phyloP scores from a whole-genome alignment of 2,113 vertebrate genomes.

The Datnioides undecimradiatus region DNA sequence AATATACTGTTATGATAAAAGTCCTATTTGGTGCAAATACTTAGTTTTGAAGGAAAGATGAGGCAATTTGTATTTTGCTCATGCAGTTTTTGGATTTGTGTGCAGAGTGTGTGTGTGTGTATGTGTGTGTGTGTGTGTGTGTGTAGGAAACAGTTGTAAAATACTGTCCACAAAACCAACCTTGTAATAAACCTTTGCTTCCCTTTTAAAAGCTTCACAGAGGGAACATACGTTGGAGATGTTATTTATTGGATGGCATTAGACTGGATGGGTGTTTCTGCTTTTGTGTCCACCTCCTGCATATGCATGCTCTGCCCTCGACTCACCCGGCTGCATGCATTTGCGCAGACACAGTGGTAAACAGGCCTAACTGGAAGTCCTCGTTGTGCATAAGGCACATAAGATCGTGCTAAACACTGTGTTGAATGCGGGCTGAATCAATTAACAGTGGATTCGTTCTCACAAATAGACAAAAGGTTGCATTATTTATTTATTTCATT shows the following conservation, averaged over 20 bases:
- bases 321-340: neutral
- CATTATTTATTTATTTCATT: too few relatives aligned
- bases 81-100: too few relatives aligned
- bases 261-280: neutral
- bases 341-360: constrained; percentile 27
- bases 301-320: neutral
- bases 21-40: too few relatives aligned
- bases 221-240: neutral
- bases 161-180: too few relatives aligned
- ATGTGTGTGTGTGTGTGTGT: too few relatives aligned
- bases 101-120: too few relatives aligned
- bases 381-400: constrained; percentile 10
- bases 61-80: too few relatives aligned
- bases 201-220: neutral
- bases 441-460: constrained; percentile 25
- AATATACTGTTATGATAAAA: too few relatives aligned
- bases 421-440: constrained; percentile 35
- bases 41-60: too few relatives aligned
- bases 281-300: constrained; percentile 16
- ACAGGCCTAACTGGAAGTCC: constrained; percentile 16
- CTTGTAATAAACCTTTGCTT: neutral
- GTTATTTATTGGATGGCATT: neutral
- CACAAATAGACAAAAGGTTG: constrained; percentile 54
- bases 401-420: constrained; percentile 10
- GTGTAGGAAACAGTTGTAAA: too few relatives aligned